Percentiles rank a stretch among this genome's conserved stretches.
phyloP scores from a whole-genome alignment of 2,888 invertebrate genomes.

The Drosophila rubida region DNA sequence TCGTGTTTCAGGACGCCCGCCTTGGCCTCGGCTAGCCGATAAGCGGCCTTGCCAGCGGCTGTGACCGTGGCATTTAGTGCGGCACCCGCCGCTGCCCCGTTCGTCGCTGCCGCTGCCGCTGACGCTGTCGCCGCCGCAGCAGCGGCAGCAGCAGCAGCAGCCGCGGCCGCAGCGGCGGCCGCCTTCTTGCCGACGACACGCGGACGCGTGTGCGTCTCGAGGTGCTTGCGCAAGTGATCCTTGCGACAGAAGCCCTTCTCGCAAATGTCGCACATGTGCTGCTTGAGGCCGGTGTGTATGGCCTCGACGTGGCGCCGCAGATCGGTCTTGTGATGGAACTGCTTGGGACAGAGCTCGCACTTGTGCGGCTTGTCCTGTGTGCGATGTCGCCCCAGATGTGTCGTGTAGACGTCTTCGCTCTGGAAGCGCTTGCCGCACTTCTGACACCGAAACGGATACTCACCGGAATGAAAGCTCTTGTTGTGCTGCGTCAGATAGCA shows the following conservation, averaged over 20 bases:
- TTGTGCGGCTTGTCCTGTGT: constrained; percentile 94
- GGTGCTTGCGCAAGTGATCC: constrained; percentile 96
- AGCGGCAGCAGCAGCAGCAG: constrained; percentile 28
- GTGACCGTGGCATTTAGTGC: neutral
- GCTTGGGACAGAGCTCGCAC: constrained; percentile 93
- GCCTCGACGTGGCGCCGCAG: constrained; percentile 93
- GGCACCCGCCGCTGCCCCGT: neutral
- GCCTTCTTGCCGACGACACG: constrained; percentile 58
- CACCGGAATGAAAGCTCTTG: constrained; percentile 94
- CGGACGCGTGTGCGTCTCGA: constrained; percentile 89
- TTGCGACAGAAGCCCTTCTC: constrained; percentile 95
- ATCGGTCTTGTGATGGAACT: constrained; percentile 96
- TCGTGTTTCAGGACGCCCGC: constrained; percentile 45
- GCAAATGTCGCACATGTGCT: constrained; percentile 92
- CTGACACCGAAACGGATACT: constrained; percentile 93
- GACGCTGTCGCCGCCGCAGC: constrained; percentile 8
- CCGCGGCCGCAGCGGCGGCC: constrained; percentile 47
- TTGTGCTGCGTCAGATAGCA: constrained; percentile 96
- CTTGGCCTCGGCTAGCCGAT: neutral
- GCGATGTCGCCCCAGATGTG: constrained; percentile 90
- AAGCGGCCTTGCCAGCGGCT: constrained; percentile 7
- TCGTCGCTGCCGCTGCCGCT: neutral
- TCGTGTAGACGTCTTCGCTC: constrained; percentile 89
- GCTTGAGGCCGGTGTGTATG: constrained; percentile 92
- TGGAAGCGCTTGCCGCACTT: constrained; percentile 94